Conservation (phyloP, 1,140 invertebrate genomes). For the Drosophila nigromelanica region DNA sequence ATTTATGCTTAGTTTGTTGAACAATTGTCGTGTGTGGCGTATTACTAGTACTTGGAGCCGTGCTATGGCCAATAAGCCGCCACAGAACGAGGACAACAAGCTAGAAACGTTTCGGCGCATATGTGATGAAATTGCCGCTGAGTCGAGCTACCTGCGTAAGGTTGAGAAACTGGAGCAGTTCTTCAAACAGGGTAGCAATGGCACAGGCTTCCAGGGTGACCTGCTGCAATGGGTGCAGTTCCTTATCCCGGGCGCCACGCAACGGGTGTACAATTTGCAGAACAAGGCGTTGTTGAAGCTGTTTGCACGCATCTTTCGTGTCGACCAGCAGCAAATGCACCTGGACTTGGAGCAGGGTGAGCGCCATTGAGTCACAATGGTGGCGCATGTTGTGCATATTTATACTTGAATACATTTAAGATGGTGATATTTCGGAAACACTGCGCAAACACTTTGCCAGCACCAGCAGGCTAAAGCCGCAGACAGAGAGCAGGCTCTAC, state of each 20-base stretch:
- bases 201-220: constrained; percentile 90
- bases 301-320: constrained; percentile 91
- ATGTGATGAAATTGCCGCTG: constrained; percentile 90
- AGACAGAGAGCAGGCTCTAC: constrained; percentile 89
- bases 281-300: constrained; percentile 96
- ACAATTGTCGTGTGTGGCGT: not conserved
- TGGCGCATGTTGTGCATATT: not conserved
- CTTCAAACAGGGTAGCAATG: constrained; percentile 76
- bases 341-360: constrained; percentile 90
- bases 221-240: constrained; percentile 92
- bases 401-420: constrained; percentile 16
- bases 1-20: constrained; percentile 23
- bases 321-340: constrained; percentile 92
- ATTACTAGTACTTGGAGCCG: constrained; percentile 11
- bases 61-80: constrained; percentile 37
- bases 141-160: constrained; percentile 92
- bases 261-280: constrained; percentile 95
- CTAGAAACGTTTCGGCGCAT: constrained; percentile 92
- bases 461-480: constrained; percentile 86
- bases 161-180: constrained; percentile 89
- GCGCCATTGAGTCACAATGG: not conserved
- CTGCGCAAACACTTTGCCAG: constrained; percentile 91
- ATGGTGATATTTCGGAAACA: constrained; percentile 95
- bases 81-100: constrained; percentile 87
- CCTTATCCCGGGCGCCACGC: constrained; percentile 92